Conservation (phyloP, 2,888 invertebrate genomes). For the Lasioglossum zephyrum region DNA sequence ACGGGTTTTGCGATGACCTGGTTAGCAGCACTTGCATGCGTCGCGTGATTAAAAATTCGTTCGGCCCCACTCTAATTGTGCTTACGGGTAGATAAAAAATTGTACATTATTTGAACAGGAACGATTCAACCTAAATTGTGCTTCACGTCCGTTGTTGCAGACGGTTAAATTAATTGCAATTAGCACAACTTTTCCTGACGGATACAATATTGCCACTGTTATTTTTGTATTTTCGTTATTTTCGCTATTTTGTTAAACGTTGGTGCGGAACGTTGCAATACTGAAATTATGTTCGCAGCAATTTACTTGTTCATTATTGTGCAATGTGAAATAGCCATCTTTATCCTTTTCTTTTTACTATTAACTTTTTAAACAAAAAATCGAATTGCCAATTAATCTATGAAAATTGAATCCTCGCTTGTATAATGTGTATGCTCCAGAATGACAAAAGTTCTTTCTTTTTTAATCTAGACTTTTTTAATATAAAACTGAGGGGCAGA, state of each 20-base stretch:
- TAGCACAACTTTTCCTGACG: background rate
- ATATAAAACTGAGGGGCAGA: too few relatives aligned
- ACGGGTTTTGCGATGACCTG: background rate
- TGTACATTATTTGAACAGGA: background rate
- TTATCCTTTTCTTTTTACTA: background rate
- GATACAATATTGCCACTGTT: background rate
- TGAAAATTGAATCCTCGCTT: background rate
- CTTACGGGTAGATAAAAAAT: background rate
- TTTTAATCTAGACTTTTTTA: too few relatives aligned
- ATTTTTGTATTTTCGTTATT: background rate
- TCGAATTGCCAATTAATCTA: too few relatives aligned
- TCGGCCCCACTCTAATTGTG: background rate
- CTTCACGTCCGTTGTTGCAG: background rate
- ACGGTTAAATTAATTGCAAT: background rate
- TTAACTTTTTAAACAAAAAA: too few relatives aligned
- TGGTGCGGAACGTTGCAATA: background rate
- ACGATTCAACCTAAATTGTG: background rate
- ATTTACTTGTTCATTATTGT: background rate
- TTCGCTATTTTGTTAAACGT: background rate
- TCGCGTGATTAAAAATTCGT: slow-evolving; percentile 11
- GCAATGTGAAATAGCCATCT: background rate
- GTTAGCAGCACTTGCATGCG: background rate
- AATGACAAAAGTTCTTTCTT: background rate
- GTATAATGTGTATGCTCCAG: background rate
- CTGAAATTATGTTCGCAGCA: background rate